Conservation (phyloP, 2,888 invertebrate genomes). For the Latheticus oryzae region DNA sequence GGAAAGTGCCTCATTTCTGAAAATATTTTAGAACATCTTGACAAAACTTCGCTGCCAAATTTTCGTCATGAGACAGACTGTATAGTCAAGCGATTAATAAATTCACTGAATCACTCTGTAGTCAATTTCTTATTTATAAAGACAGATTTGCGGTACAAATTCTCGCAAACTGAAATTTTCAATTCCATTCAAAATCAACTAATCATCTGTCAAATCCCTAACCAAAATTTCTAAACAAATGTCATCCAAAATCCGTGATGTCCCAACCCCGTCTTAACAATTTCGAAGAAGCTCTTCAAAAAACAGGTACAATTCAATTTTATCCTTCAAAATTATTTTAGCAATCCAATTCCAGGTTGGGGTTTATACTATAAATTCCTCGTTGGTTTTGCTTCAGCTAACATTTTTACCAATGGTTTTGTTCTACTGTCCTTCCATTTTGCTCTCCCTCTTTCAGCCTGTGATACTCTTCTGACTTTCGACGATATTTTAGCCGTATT, state of each 20-base stretch:
- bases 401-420: slow-evolving; percentile 22
- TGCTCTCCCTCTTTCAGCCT: slow-evolving; percentile 23
- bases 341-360: slow-evolving; percentile 26
- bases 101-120: no score
- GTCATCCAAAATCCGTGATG: slow-evolving; percentile 13
- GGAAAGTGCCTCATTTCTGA: no score
- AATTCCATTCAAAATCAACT: no score
- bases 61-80: no score
- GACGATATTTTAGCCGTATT: slow-evolving; percentile 8
- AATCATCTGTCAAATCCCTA: no score
- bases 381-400: slow-evolving; percentile 22
- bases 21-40: no score
- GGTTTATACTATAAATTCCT: slow-evolving; percentile 37
- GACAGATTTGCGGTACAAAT: no score
- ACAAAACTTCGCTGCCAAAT: no score
- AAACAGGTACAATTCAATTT: slow-evolving; percentile 20
- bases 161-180: no score
- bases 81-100: no score
- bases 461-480: slow-evolving; percentile 8
- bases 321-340: neutral
- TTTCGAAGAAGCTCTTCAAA: slow-evolving; percentile 31
- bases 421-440: slow-evolving; percentile 22
- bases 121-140: no score
- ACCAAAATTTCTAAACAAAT: no score
- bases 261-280: slow-evolving; percentile 10